Percentiles rank a stretch among this genome's conserved stretches.
Evolutionary conservation across 53 echinoderm and acorn worm genomes (phyloP).

Genomic region (Stichopus horrens): DNA sequence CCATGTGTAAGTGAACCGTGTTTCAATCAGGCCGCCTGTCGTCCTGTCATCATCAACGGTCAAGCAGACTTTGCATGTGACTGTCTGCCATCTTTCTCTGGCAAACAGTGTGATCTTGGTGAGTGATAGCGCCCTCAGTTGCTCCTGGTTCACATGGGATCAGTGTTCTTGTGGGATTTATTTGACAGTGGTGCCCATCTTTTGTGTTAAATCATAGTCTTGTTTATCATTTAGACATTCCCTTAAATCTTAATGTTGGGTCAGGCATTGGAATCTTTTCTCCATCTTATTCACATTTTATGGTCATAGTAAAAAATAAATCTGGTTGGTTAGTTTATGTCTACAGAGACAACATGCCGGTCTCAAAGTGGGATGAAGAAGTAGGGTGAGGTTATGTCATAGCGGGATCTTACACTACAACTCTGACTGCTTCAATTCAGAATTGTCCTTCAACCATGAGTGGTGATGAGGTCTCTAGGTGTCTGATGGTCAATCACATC

Average conservation of each 20-base stretch:
- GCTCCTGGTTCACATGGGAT: neutral
- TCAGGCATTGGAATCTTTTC: neutral
- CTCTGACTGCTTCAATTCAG: neutral
- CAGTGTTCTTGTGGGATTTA: neutral
- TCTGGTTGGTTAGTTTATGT: too few relatives aligned
- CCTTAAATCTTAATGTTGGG: neutral
- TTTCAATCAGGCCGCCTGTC: constrained; percentile 66
- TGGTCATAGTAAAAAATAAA: too few relatives aligned
- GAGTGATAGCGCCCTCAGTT: neutral
- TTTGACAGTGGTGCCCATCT: neutral
- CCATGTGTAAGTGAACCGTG: constrained; percentile 80
- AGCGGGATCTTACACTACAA: neutral
- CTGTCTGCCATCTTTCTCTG: constrained; percentile 54
- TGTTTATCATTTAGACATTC: neutral
- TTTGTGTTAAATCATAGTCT: neutral
- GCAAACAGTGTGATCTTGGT: constrained; percentile 73
- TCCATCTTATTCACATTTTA: too few relatives aligned
- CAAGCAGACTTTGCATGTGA: constrained; percentile 57
- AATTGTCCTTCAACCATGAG: too few relatives aligned
- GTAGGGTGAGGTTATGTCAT: too few relatives aligned
- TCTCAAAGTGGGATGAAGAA: too few relatives aligned
- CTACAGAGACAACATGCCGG: too few relatives aligned
- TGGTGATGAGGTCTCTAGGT: too few relatives aligned
- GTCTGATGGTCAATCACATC: too few relatives aligned
- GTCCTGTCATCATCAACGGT: constrained; percentile 41